These are phyloP conservation scores for Natrix natrix DNA, from an alignment of 2,797 vertebrate species.

Conservation along the genomic window DNA sequence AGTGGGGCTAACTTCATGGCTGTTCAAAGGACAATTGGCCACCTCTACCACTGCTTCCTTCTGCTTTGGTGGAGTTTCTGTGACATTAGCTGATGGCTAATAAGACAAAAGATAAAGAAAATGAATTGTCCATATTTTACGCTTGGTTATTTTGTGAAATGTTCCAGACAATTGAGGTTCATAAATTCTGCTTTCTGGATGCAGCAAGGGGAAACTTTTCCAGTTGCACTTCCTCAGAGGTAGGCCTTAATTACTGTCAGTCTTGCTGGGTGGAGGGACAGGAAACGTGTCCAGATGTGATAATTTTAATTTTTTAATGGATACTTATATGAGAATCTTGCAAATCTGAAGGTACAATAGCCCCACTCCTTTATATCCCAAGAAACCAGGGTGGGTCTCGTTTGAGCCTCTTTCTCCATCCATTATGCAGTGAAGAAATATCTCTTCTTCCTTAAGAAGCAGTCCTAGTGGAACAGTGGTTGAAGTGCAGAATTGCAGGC, in stretches of 20 bases:
- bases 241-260: not conserved
- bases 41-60: constrained; percentile 51
- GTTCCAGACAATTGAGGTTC: not conserved
- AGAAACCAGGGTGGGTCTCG: too few relatives aligned
- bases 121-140: not conserved
- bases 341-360: too few relatives aligned
- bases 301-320: not conserved
- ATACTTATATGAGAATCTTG: not conserved
- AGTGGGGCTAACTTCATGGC: constrained; percentile 8
- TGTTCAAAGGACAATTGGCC: constrained; percentile 34
- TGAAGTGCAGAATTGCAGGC: too few relatives aligned
- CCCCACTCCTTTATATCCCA: too few relatives aligned
- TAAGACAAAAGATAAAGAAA: not conserved
- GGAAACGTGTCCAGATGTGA: not conserved
- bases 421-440: too few relatives aligned
- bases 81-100: constrained; percentile 44
- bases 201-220: not conserved
- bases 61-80: not conserved
- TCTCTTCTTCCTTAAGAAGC: too few relatives aligned
- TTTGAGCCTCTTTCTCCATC: too few relatives aligned
- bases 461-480: too few relatives aligned
- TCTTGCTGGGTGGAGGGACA: not conserved
- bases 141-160: not conserved
- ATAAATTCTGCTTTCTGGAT: not conserved
- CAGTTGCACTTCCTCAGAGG: not conserved